Percentiles rank a stretch among this genome's conserved stretches.
Evolutionary conservation across 1,140 invertebrate species (phyloP).

Genomic region (Saccostrea echinata): DNA sequence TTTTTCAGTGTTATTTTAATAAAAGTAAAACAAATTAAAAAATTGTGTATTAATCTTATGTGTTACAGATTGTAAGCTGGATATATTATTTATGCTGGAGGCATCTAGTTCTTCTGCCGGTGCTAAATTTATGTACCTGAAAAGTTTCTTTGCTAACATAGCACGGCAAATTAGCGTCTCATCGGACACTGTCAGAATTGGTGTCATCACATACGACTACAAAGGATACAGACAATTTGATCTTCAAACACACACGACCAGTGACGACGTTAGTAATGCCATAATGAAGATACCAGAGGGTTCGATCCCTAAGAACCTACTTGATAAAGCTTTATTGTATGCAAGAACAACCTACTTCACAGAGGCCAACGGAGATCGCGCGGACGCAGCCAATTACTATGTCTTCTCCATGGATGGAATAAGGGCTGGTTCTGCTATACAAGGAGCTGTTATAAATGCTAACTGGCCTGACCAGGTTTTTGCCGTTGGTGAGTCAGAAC

Average conservation of each 20-base stretch:
- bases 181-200: not conserved
- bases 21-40: not conserved
- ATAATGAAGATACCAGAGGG: not conserved
- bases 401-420: not conserved
- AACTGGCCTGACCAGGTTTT: not conserved
- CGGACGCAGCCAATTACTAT: not conserved
- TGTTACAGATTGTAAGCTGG: not conserved
- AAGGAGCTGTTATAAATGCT: not conserved
- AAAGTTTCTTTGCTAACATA: not conserved
- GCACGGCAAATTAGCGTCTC: not conserved
- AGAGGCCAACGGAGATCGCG: not conserved
- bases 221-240: not conserved
- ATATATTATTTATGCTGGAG: slow-evolving; percentile 11
- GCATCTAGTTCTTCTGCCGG: not conserved
- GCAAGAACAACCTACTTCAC: not conserved
- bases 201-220: not conserved
- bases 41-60: not conserved
- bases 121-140: not conserved
- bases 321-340: not conserved
- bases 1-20: too few relatives aligned
- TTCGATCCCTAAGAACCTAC: not conserved
- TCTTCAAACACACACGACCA: not conserved
- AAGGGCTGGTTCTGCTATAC: not conserved
- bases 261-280: not conserved
- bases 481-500: not conserved